Percentiles rank a stretch among this genome's conserved stretches.
These are phyloP conservation scores for Bovichtus variegatus DNA, from an alignment of 2,797 vertebrate genomes.

Conservation along the genomic window DNA sequence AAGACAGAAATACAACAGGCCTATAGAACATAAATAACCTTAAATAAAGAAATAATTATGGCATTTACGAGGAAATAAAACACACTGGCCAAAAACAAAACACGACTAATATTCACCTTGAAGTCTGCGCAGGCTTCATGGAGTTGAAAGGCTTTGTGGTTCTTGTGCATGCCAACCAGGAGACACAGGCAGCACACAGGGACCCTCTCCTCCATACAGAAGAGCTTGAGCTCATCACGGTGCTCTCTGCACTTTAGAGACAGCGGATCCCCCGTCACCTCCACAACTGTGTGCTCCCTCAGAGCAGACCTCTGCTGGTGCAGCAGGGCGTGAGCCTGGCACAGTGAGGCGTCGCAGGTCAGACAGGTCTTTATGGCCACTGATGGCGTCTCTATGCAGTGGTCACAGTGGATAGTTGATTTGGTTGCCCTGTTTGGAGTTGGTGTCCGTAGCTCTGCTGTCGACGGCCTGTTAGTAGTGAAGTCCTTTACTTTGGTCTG, in stretches of 20 bases:
- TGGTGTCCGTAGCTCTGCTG: slow-evolving; percentile 12
- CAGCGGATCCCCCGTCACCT: slow-evolving; percentile 77
- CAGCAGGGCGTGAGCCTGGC: slow-evolving; percentile 79
- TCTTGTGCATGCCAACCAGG: slow-evolving; percentile 80
- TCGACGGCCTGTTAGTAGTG: slow-evolving; percentile 3
- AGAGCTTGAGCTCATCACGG: slow-evolving; percentile 83
- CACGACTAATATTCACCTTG: slow-evolving; percentile 68
- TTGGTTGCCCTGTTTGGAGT: not conserved
- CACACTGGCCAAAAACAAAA: not conserved
- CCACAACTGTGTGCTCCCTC: slow-evolving; percentile 81
- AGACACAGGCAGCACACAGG: slow-evolving; percentile 84
- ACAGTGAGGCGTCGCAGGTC: slow-evolving; percentile 85
- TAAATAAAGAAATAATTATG: not conserved
- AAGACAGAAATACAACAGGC: slow-evolving; percentile 53
- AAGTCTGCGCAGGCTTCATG: slow-evolving; percentile 78
- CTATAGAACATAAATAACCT: slow-evolving; percentile 13
- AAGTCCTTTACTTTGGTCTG: slow-evolving; percentile 72
- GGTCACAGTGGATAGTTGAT: slow-evolving; percentile 77
- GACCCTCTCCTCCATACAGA: slow-evolving; percentile 79
- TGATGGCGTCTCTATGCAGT: slow-evolving; percentile 80
- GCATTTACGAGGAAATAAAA: slow-evolving; percentile 6
- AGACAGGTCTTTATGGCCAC: slow-evolving; percentile 83
- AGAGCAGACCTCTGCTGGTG: slow-evolving; percentile 81
- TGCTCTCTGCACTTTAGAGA: slow-evolving; percentile 85
- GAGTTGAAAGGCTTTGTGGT: slow-evolving; percentile 76